phyloP scores from a whole-genome alignment of 1,140 invertebrate genomes.

The Odontomachus brunneus region DNA sequence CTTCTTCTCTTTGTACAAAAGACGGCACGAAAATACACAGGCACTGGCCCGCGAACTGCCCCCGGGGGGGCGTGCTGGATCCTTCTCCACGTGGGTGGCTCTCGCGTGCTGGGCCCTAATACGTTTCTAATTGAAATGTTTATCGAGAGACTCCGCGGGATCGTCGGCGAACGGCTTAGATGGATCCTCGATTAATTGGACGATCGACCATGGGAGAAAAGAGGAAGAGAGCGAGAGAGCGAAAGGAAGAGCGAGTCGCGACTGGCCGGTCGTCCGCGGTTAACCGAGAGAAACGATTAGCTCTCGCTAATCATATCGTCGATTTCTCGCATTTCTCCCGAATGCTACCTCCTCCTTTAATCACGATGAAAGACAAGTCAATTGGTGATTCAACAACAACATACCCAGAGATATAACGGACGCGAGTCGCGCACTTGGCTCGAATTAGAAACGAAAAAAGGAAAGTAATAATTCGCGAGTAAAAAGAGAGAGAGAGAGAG shows the following conservation, averaged over 20 bases:
- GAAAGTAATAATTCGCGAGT: not conserved
- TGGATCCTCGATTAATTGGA: slow-evolving; percentile 48
- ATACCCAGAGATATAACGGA: slow-evolving; percentile 10
- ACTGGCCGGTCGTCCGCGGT: not conserved
- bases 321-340: not conserved
- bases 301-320: not conserved
- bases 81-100: slow-evolving; percentile 79
- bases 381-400: not conserved
- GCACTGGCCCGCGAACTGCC: slow-evolving; percentile 76
- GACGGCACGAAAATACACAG: slow-evolving; percentile 79
- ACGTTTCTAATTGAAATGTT: slow-evolving; percentile 83
- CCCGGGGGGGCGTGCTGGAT: slow-evolving; percentile 67
- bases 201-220: slow-evolving; percentile 26
- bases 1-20: slow-evolving; percentile 76
- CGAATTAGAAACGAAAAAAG: not conserved
- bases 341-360: not conserved
- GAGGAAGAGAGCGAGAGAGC: not conserved
- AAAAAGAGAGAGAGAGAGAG: slow-evolving; percentile 22
- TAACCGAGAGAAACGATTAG: slow-evolving; percentile 8
- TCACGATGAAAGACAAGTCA: not conserved
- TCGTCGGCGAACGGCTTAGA: slow-evolving; percentile 2
- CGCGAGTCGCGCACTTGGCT: not conserved
- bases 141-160: slow-evolving; percentile 56
- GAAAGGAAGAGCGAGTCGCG: not conserved
- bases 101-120: slow-evolving; percentile 80